Evolutionary conservation across 1,140 invertebrate species (phyloP).

Genomic region (Cherax destructor): DNA sequence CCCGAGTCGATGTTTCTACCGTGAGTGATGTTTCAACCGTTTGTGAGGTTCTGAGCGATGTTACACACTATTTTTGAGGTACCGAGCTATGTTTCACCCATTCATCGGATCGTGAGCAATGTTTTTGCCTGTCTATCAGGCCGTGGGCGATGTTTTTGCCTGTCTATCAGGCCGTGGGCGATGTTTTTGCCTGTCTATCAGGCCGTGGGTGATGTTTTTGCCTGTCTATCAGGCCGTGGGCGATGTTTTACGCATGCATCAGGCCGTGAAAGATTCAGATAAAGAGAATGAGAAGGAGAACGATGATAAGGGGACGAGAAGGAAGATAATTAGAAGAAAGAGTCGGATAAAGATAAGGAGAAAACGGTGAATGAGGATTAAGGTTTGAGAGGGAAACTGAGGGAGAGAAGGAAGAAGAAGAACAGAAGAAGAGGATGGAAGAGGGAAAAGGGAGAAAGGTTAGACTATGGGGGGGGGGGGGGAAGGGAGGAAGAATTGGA

Average conservation of each 20-base stretch:
- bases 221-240: background rate
- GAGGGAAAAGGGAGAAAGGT: no score
- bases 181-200: background rate
- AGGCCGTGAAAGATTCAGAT: background rate
- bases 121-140: background rate
- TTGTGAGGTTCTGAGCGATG: no score
- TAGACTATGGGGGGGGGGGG: no score
- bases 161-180: background rate
- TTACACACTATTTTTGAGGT: no score
- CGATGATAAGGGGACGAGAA: background rate
- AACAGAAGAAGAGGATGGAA: no score
- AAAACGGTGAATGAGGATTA: background rate
- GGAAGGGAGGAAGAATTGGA: no score
- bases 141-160: background rate
- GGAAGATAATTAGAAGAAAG: background rate
- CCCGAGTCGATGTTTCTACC: no score
- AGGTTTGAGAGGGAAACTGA: background rate
- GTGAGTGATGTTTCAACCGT: no score
- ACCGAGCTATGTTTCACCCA: no score
- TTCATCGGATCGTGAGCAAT: background rate
- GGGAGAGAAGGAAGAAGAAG: no score
- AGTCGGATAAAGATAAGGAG: background rate
- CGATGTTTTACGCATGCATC: background rate
- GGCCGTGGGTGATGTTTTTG: background rate
- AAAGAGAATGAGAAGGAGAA: conserved; percentile 6